Evolutionary conservation across 2,113 vertebrate genomes (phyloP).

Genomic region (Rhabdornis inornatus): DNA sequence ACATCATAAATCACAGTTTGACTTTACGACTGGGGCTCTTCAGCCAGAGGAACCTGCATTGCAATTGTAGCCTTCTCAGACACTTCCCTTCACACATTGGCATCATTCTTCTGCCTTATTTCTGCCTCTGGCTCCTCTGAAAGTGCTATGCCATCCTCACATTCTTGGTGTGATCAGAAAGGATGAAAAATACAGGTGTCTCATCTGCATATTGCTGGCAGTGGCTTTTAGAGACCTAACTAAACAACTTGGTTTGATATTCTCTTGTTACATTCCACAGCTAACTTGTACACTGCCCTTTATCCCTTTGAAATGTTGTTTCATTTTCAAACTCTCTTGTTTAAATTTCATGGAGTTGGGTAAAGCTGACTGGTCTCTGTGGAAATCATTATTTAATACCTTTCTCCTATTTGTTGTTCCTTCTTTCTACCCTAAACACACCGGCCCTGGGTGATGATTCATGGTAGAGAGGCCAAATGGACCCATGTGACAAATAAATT

Average conservation of each 20-base stretch:
- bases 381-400: conserved; percentile 24
- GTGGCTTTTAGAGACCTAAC: not conserved
- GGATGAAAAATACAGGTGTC: not conserved
- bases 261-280: not conserved
- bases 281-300: not conserved
- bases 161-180: not conserved
- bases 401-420: not conserved
- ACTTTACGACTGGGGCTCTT: not conserved
- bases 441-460: not conserved
- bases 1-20: not conserved
- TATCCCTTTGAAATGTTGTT: not conserved
- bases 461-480: not conserved
- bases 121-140: not conserved
- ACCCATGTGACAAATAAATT: conserved; percentile 3
- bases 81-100: accelerated
- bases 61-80: not conserved
- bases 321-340: not conserved
- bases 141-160: not conserved
- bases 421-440: not conserved
- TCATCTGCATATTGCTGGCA: conserved; percentile 21
- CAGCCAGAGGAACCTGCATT: not conserved
- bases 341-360: conserved; percentile 8
- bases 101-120: not conserved
- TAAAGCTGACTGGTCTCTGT: not conserved
- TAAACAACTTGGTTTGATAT: not conserved